Evolutionary conservation across 1,140 invertebrate species (phyloP).

Genomic region (Pogonomyrmex barbatus): DNA sequence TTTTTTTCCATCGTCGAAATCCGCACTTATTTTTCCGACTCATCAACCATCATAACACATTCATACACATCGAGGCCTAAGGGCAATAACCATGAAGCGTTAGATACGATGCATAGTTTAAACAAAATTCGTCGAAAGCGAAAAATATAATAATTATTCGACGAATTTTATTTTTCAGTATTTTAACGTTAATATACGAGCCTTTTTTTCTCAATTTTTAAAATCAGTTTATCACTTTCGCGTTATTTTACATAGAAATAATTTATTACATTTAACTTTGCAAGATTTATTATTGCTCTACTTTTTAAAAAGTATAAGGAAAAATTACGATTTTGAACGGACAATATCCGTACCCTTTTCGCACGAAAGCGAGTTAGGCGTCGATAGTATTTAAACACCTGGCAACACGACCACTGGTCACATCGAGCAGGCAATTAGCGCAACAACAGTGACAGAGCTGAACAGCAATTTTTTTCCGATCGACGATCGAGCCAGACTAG

Average conservation of each 20-base stretch:
- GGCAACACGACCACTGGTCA: no score
- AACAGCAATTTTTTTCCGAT: slow-evolving; percentile 36
- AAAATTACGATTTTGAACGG: neutral
- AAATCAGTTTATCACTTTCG: neutral
- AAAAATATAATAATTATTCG: no score
- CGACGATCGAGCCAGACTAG: slow-evolving; percentile 4
- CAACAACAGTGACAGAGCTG: neutral
- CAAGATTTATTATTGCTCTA: neutral
- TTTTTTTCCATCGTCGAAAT: slow-evolving; percentile 27
- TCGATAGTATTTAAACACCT: slow-evolving; percentile 16
- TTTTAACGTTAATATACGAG: neutral
- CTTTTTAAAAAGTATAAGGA: neutral
- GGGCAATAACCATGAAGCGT: neutral
- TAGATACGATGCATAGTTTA: neutral
- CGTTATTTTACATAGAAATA: neutral
- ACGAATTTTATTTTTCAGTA: no score
- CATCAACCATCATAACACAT: slow-evolving; percentile 31
- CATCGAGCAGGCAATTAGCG: slow-evolving; percentile 16
- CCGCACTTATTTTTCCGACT: slow-evolving; percentile 23
- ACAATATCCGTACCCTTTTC: neutral
- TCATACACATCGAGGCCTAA: neutral
- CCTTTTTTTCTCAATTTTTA: neutral
- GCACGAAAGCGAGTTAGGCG: neutral
- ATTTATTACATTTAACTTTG: neutral
- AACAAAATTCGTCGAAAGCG: no score